Conservation (phyloP, 2,888 invertebrate species). For the Clistopyga incitator region DNA sequence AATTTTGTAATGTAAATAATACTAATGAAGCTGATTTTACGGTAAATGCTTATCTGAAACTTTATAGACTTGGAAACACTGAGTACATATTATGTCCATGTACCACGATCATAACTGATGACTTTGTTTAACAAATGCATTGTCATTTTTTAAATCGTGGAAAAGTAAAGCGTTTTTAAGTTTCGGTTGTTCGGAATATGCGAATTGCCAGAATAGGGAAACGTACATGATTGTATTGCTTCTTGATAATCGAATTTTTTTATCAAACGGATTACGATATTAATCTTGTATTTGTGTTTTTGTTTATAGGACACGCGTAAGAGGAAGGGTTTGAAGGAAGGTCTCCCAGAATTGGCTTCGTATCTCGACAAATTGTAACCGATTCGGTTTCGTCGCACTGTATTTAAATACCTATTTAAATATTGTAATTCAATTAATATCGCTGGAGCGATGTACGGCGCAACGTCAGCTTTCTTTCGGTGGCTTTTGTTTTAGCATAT, state of each 20-base stretch:
- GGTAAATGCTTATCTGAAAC: too few relatives aligned
- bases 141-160: conserved; percentile 84
- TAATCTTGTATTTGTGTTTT: conserved; percentile 22
- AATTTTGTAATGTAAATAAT: too few relatives aligned
- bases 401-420: conserved; percentile 84
- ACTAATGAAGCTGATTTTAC: too few relatives aligned
- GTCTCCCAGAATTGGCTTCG: conserved; percentile 96
- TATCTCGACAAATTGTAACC: conserved; percentile 99
- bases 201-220: conserved; percentile 84
- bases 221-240: conserved; percentile 80
- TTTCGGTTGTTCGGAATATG: conserved; percentile 82
- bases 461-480: conserved; percentile 67
- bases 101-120: conserved; percentile 83
- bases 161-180: conserved; percentile 84
- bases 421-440: conserved; percentile 81
- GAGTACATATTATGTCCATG: too few relatives aligned
- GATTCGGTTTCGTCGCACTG: conserved; percentile 75
- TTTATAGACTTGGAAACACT: too few relatives aligned
- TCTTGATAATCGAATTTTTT: conserved; percentile 32
- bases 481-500: conserved; percentile 69
- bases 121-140: conserved; percentile 68
- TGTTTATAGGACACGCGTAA: conserved; percentile 94
- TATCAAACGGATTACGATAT: conserved; percentile 17
- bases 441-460: conserved; percentile 66
- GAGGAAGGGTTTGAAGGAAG: conserved; percentile 99